Conservation (phyloP, 2,888 invertebrate species). For the Lasioglossum morio region DNA sequence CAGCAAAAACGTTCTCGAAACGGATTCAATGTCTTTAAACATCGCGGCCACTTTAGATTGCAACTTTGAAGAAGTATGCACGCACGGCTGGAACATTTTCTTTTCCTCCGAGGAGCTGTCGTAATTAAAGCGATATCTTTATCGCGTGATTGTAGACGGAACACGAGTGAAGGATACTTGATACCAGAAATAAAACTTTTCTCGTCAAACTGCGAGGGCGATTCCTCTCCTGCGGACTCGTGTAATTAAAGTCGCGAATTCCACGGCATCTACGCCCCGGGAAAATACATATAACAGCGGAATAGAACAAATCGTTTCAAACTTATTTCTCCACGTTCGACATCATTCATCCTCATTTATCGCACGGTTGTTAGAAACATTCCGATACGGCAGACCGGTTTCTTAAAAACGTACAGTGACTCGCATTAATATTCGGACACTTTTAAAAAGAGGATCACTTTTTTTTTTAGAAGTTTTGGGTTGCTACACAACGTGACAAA, state of each 20-base stretch:
- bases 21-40: not conserved
- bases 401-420: no score
- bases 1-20: not conserved
- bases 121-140: slow-evolving; percentile 55
- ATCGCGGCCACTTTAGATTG: slow-evolving; percentile 3
- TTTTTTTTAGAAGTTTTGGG: no score
- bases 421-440: no score
- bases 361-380: not conserved
- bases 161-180: slow-evolving; percentile 34
- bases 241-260: slow-evolving; percentile 47
- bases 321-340: not conserved
- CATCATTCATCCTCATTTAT: not conserved
- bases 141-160: slow-evolving; percentile 45
- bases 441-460: no score
- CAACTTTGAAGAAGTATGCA: not conserved
- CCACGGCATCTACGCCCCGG: slow-evolving; percentile 8
- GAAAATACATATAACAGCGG: not conserved
- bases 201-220: slow-evolving; percentile 38
- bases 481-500: no score
- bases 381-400: not conserved
- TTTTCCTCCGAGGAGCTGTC: slow-evolving; percentile 1
- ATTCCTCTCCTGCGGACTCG: slow-evolving; percentile 22
- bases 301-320: not conserved
- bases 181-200: slow-evolving; percentile 45
- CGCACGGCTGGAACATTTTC: not conserved